Evolutionary conservation across 2,888 invertebrate genomes (phyloP).

Genomic region (Tridacna gigas): DNA sequence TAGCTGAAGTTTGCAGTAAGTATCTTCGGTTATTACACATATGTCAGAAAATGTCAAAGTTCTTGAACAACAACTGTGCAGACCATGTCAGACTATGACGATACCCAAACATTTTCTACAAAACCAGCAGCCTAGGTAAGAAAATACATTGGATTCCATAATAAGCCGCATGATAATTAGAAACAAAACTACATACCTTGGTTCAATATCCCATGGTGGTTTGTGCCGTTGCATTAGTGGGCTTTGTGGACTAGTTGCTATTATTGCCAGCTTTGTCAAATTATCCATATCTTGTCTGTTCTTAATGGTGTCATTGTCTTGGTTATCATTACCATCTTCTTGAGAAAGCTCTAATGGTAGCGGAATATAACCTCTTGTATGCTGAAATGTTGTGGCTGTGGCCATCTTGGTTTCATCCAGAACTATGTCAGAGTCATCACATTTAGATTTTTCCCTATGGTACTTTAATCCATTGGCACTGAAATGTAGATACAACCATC

Average conservation of each 20-base stretch:
- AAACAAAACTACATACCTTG: constrained; percentile 55
- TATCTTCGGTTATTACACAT: no score
- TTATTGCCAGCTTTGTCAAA: constrained; percentile 82
- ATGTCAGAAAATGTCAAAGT: no score
- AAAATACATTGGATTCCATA: no score
- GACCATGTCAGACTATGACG: no score
- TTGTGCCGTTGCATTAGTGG: constrained; percentile 78
- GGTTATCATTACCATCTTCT: neutral
- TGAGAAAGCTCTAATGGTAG: constrained; percentile 3
- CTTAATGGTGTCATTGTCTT: neutral
- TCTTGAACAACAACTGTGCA: no score
- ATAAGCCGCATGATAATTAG: no score
- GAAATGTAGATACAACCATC: constrained; percentile 25
- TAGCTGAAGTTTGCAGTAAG: no score
- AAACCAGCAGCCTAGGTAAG: no score
- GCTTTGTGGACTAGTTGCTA: constrained; percentile 84
- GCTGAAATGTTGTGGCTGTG: neutral
- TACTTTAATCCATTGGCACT: constrained; percentile 83
- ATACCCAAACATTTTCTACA: no score
- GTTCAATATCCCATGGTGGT: constrained; percentile 63
- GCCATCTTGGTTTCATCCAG: constrained; percentile 18
- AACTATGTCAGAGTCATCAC: constrained; percentile 67
- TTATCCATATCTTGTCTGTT: constrained; percentile 61
- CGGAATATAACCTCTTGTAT: neutral
- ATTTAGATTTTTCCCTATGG: constrained; percentile 77